Percentiles rank a stretch among this genome's conserved stretches.
Conservation (phyloP, 1,140 invertebrate genomes). For the Oryctes rhinoceros region DNA sequence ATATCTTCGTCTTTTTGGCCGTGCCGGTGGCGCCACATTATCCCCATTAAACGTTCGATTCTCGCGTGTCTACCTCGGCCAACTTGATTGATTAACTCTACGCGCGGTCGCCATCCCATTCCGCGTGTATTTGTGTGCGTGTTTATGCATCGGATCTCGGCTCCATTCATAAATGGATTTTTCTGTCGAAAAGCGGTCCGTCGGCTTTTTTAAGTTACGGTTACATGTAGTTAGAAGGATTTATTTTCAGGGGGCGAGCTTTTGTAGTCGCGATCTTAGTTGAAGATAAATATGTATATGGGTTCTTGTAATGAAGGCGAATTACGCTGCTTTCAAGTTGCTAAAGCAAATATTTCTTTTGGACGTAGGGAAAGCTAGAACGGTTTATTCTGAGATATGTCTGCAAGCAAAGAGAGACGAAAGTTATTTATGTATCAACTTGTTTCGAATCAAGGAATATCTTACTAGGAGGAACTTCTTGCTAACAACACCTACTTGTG, state of each 20-base stretch:
- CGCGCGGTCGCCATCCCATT: slow-evolving; percentile 21
- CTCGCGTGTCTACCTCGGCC: slow-evolving; percentile 30
- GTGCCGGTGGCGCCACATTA: slow-evolving; percentile 30
- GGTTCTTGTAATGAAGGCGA: neutral
- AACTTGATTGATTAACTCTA: slow-evolving; percentile 31
- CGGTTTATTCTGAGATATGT: too few species aligned
- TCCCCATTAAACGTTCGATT: slow-evolving; percentile 34
- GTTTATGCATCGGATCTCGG: neutral
- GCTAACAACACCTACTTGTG: too few species aligned
- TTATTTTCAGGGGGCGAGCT: neutral
- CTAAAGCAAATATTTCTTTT: neutral
- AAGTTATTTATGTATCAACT: too few species aligned
- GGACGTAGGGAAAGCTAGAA: neutral
- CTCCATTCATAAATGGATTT: slow-evolving; percentile 35
- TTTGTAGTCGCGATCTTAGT: neutral
- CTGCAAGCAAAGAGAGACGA: too few species aligned
- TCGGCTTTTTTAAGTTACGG: neutral
- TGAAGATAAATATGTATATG: neutral
- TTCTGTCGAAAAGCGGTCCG: slow-evolving; percentile 20
- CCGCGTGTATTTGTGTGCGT: slow-evolving; percentile 20
- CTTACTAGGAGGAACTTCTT: too few species aligned
- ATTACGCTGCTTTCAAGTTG: neutral
- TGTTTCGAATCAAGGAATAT: too few species aligned
- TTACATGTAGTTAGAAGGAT: neutral
- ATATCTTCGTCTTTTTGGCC: slow-evolving; percentile 29